Base-by-base conservation (phyloP, 2,797 vertebrate species). In the Knipowitschia caucasica region DNA sequence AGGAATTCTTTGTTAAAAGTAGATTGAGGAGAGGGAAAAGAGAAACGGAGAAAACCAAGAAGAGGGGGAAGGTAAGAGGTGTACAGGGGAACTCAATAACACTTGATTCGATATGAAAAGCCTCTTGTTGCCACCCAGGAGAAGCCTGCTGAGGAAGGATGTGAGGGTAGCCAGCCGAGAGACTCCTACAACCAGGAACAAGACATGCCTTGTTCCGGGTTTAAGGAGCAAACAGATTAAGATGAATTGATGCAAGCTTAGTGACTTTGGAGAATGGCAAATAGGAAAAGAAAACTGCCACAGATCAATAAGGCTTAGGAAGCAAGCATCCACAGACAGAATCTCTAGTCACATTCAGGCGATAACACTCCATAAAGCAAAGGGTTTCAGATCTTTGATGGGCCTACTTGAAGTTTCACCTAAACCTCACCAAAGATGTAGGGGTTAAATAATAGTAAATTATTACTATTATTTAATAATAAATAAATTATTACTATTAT, bases 31-130 rank as follows among this genome's bases (percentile, higher is more conserved):
- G 73, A 72, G 58, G 65, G 45, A 55, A 74, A 81, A 62, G 73
- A 63, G 51, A 75, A 62, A 77, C 68, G 70, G 80, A 74, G 69
- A 64, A 74, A 78, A 77, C 8, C 69, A 75, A 67, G 67, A 72
- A 69, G 68, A 76, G 58, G 73, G 72, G 73, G 77, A 67, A 72
- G 71, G 67, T 75, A 83, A 83, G 85, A 85, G 80, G 83, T 83
- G 82, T 86, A 79, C 75, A 79, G 82, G 81, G 85, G 73, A 88
- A 89, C 86, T 90, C 87, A 89, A 91, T 89, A 90, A 90, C 88
- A 89, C 86, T 89, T 88, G 82, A 91, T 91, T 91, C 81, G 68
- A 88, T 91, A 86, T 89, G 85, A 88, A 91, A 89, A 87, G 87
- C 86, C 78, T 84, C 86, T 87, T 78, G 84, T 80, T 89, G 83